Base-by-base conservation (phyloP, 2,888 invertebrate genomes). In the Agrilus cyanescens region DNA sequence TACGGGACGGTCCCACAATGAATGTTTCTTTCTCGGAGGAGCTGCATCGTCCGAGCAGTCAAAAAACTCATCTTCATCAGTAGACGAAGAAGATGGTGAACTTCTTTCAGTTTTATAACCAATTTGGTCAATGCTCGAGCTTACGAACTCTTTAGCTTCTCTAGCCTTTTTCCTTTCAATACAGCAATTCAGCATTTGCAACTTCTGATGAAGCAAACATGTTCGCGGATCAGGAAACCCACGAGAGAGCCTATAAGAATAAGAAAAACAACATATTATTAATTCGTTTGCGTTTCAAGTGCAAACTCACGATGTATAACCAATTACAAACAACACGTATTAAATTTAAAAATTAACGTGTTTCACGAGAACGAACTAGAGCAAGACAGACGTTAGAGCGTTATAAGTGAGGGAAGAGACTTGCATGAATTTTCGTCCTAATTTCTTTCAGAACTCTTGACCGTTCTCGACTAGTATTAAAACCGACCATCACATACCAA, bases 131-230 rank as follows among this genome's bases (percentile, higher is more conserved):
- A 10, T 10, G 10, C 2, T 25, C 4, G 25, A 25, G 10, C 25
- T 25, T 10, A 12, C 62, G 58, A 43, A 59, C 57, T 49, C 57
- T 12, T 59, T 63, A 43, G 66, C 64, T 51, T 77, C 76, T 32
- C 67, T 71, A 55, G 65, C 60, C 39, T 72, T 71, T 50, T 74
- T 73, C 37, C 82, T 72, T 47, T 75, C 76, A 51, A 86, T 81
- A 63, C 86, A 87, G 58, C 84, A 80, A 58, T 86, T 87, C 32
- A 87, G 66, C 71, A 87, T 78, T 70, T 93, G 94, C 33, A 98
- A 74, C 63, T 97, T 97, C 68, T 98, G 95, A 67, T 96, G 87
- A 12, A 98, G 72, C 34, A 96, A 72, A 62, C 94, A 93, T 6
- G 88, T 85, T 45, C 88, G 80, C 33, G 86, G 80, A 64, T 94